Evolutionary conservation across 2,888 invertebrate genomes (phyloP).

Genomic region (Eristalis pertinax): DNA sequence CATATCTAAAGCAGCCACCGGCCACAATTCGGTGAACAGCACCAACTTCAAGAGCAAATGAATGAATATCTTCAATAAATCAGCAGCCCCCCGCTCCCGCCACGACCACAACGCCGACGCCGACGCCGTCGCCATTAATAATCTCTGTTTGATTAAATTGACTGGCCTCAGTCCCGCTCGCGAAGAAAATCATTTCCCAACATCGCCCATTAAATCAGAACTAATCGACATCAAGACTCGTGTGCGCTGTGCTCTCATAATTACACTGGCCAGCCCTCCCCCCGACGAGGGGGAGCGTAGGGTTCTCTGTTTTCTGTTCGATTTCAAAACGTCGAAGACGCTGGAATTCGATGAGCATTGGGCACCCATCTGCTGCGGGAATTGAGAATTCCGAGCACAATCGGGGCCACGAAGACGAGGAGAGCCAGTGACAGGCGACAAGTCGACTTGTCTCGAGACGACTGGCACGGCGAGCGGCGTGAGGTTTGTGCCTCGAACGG

Average conservation of each 20-base stretch:
- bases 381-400: constrained; percentile 21
- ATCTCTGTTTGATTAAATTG: constrained; percentile 61
- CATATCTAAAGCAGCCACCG: background rate
- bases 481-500: background rate
- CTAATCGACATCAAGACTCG: constrained; percentile 43
- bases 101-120: background rate
- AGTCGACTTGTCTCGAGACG: constrained; percentile 37
- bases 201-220: constrained; percentile 49
- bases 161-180: constrained; percentile 22
- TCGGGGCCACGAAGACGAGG: constrained; percentile 4
- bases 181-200: constrained; percentile 26
- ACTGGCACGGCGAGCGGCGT: background rate
- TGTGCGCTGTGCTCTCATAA: constrained; percentile 33
- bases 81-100: background rate
- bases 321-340: constrained; percentile 23
- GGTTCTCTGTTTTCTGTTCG: background rate
- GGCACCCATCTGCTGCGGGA: background rate
- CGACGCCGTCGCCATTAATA: constrained; percentile 37
- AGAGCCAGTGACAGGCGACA: constrained; percentile 56
- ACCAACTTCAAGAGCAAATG: background rate
- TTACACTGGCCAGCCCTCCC: constrained; percentile 26
- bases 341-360: background rate
- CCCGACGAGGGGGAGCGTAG: background rate
- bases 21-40: background rate
- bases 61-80: constrained; percentile 1